Evolutionary conservation across 2,888 invertebrate genomes (phyloP).

Genomic region (Plusia festucae): DNA sequence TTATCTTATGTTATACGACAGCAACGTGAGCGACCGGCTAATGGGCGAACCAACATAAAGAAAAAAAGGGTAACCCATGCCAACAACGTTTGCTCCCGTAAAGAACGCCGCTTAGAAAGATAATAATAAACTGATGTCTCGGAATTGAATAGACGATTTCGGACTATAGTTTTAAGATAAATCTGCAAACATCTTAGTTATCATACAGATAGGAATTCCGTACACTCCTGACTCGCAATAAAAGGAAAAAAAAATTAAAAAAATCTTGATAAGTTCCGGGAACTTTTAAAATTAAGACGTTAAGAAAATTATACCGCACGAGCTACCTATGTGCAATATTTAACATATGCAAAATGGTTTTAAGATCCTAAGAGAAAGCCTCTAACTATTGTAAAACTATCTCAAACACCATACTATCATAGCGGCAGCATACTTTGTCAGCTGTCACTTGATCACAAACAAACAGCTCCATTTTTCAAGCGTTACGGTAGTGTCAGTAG

Average conservation of each 20-base stretch:
- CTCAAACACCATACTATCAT: too few species aligned
- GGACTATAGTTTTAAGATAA: conserved; percentile 7
- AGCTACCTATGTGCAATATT: too few species aligned
- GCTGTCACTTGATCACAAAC: conserved; percentile 9
- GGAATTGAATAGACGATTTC: too few species aligned
- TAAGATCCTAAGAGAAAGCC: too few species aligned
- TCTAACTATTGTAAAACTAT: too few species aligned
- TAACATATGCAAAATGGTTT: too few species aligned
- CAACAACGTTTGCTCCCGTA: conserved; percentile 19
- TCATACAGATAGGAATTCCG: too few species aligned
- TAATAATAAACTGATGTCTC: conserved; percentile 23
- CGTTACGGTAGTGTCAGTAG: conserved; percentile 27
- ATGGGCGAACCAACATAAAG: conserved; percentile 37
- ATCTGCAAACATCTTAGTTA: neutral
- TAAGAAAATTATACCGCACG: too few species aligned
- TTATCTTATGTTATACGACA: conserved; percentile 45
- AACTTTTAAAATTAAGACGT: too few species aligned
- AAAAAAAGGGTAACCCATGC: conserved; percentile 35
- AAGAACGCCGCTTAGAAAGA: conserved; percentile 20
- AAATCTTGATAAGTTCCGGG: too few species aligned
- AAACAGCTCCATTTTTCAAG: conserved; percentile 17
- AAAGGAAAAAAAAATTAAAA: too few species aligned
- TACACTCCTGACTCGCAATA: too few species aligned
- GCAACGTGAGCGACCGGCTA: conserved; percentile 44
- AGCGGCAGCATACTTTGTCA: neutral